Percentiles rank a stretch among this genome's conserved stretches.
Conservation (phyloP, 2,888 invertebrate genomes). For the Micropterix aruncella region DNA sequence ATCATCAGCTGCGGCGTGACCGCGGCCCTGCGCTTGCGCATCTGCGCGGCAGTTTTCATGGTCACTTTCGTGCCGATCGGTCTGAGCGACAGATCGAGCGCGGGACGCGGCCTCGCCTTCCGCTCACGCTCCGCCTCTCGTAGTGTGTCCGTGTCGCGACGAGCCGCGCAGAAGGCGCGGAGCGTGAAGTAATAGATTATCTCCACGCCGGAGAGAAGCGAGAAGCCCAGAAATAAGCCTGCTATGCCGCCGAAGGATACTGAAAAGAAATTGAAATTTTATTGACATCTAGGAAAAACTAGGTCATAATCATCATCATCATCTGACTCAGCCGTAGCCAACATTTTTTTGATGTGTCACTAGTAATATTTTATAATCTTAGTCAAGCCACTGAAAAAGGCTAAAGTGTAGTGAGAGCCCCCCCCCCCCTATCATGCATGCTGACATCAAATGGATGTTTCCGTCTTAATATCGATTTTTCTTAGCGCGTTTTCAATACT, state of each 20-base stretch:
- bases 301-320: not conserved
- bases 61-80: conserved; percentile 17
- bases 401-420: too few relatives aligned
- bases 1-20: not conserved
- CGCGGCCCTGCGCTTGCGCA: conserved; percentile 8
- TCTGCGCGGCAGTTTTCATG: conserved; percentile 7
- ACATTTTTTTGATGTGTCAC: too few relatives aligned
- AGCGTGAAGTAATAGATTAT: conserved; percentile 64
- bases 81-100: conserved; percentile 30
- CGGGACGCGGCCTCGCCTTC: conserved; percentile 25
- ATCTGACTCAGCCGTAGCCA: not conserved
- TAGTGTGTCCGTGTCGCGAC: conserved; percentile 33
- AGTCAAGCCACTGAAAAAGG: not conserved
- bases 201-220: conserved; percentile 62
- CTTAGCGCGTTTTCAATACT: too few relatives aligned
- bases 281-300: too few relatives aligned
- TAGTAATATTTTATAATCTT: conserved; percentile 5
- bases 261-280: conserved; percentile 20
- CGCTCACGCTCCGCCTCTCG: conserved; percentile 30
- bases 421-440: too few relatives aligned
- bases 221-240: conserved; percentile 59
- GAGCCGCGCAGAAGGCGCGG: conserved; percentile 48
- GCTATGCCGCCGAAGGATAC: conserved; percentile 53
- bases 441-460: too few relatives aligned
- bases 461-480: too few relatives aligned